Percentiles rank a stretch among this genome's conserved stretches.
Conservation (phyloP, 2,888 invertebrate genomes). For the Cosmia trapezina region DNA sequence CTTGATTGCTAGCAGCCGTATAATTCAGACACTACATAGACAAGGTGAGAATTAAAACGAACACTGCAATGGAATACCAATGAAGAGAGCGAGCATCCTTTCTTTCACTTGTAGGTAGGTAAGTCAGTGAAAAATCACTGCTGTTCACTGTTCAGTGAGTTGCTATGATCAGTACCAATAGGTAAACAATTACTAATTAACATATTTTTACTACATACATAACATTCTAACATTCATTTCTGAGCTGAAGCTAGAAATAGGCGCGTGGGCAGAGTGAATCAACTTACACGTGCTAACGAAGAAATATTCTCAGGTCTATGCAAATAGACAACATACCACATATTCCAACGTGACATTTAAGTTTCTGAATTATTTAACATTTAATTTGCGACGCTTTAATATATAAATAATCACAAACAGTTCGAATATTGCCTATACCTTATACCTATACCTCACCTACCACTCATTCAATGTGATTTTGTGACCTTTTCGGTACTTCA, state of each 20-base stretch:
- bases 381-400: conserved; percentile 20
- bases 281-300: conserved; percentile 66
- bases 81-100: conserved; percentile 11
- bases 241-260: conserved; percentile 66
- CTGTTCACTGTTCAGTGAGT: background rate
- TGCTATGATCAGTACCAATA: background rate
- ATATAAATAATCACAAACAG: background rate
- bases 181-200: conserved; percentile 4
- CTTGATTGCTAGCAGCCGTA: conserved; percentile 9
- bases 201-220: background rate
- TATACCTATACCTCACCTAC: too few species aligned
- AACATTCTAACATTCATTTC: conserved; percentile 28
- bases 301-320: conserved; percentile 62
- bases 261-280: conserved; percentile 71
- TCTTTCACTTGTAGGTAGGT: conserved; percentile 43
- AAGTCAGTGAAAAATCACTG: conserved; percentile 14
- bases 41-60: conserved; percentile 22
- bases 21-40: background rate
- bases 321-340: conserved; percentile 50
- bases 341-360: conserved; percentile 48
- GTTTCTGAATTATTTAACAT: conserved; percentile 45
- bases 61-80: conserved; percentile 23
- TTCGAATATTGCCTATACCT: background rate
- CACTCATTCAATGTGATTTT: background rate
- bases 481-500: background rate